Percentiles rank a stretch among this genome's conserved stretches.
Evolutionary conservation across 1,140 invertebrate genomes (phyloP).

Genomic region (Ceratina calcarata): DNA sequence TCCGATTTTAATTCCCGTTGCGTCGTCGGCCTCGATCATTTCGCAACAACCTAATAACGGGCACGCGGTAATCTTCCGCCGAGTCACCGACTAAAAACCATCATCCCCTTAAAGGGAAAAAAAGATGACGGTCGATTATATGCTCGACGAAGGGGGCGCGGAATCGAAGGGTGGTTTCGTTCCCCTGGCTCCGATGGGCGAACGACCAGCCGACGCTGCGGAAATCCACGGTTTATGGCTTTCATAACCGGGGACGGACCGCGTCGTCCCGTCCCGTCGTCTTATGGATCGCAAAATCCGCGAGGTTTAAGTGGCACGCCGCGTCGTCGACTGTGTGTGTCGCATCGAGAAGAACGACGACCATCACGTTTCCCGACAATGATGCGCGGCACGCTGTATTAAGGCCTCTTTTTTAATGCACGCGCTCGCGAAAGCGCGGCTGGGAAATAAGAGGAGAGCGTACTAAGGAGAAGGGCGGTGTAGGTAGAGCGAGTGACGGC

Average conservation of each 20-base stretch:
- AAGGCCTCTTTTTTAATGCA: conserved; percentile 36
- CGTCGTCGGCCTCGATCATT: too few species aligned
- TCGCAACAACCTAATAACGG: too few species aligned
- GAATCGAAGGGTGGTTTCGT: conserved; percentile 26
- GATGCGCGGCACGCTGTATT: conserved; percentile 18
- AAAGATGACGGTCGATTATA: conserved; percentile 6
- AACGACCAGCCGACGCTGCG: conserved; percentile 36
- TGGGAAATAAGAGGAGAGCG: conserved; percentile 25
- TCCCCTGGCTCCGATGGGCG: conserved; percentile 3
- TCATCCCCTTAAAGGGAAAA: neutral
- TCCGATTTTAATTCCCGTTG: too few species aligned
- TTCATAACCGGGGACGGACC: conserved; percentile 22
- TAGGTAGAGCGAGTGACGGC: conserved; percentile 1
- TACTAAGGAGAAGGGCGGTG: conserved; percentile 20
- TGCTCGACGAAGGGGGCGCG: conserved; percentile 5
- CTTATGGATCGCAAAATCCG: conserved; percentile 38
- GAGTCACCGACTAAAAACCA: neutral
- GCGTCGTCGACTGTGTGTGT: neutral
- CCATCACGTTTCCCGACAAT: conserved; percentile 10
- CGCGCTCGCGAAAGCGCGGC: conserved; percentile 29
- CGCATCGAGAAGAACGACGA: neutral
- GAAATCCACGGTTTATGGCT: conserved; percentile 37
- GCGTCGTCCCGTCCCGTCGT: neutral
- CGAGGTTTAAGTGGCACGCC: conserved; percentile 7
- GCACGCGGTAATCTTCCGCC: neutral